These are phyloP conservation scores for Liparis tanakae DNA, from an alignment of 2,797 vertebrate species.

Conservation along the genomic window DNA sequence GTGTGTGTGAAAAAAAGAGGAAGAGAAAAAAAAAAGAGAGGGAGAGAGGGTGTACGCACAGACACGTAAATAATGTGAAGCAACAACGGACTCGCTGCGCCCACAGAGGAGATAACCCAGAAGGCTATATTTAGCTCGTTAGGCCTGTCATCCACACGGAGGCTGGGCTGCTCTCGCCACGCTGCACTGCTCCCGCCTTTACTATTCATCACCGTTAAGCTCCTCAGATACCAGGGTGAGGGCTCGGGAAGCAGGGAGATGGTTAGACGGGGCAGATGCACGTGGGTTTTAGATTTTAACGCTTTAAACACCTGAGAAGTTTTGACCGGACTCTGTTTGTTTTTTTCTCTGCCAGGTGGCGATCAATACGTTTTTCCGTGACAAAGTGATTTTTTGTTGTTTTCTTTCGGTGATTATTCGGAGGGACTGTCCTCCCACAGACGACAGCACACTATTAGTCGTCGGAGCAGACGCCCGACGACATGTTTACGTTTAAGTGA, in stretches of 20 bases:
- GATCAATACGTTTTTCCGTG: background rate
- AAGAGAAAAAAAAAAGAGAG: slow-evolving; percentile 27
- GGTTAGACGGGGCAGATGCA: slow-evolving; percentile 16
- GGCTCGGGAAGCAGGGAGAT: slow-evolving; percentile 33
- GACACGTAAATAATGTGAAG: slow-evolving; percentile 88
- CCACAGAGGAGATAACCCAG: slow-evolving; percentile 83
- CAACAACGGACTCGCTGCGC: slow-evolving; percentile 78
- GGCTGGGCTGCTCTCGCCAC: slow-evolving; percentile 70
- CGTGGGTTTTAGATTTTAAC: background rate
- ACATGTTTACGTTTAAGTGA: background rate
- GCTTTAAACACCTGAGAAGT: slow-evolving; percentile 12
- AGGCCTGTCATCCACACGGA: slow-evolving; percentile 82
- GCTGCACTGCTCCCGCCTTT: slow-evolving; percentile 74
- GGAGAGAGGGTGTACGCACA: slow-evolving; percentile 77
- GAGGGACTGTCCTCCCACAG: no score
- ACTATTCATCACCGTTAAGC: slow-evolving; percentile 72
- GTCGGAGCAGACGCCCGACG: background rate
- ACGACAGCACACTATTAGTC: background rate
- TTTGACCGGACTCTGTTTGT: background rate
- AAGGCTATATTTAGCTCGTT: slow-evolving; percentile 86
- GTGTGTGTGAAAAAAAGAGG: slow-evolving; percentile 41
- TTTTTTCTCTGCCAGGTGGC: slow-evolving; percentile 2
- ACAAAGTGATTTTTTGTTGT: background rate
- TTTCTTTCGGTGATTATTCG: background rate
- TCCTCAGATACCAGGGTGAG: slow-evolving; percentile 55